phyloP scores from a whole-genome alignment of 2,113 vertebrate species.

The Litocranius walleri region DNA sequence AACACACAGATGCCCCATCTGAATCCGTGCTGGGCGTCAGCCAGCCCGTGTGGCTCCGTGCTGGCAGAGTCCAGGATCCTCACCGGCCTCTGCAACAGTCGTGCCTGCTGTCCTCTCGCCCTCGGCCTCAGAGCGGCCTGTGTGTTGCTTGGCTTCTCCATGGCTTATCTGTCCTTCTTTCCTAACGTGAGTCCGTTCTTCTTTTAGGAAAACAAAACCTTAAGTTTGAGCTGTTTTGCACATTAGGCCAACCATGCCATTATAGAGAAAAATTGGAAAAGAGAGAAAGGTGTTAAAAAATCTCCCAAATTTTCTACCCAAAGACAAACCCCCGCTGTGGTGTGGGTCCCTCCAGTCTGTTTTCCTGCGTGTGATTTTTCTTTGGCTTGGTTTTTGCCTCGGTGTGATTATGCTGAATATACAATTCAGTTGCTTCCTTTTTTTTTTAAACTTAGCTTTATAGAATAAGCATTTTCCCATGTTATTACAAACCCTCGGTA shows the following conservation, averaged over 20 bases:
- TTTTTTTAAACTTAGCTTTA: neutral
- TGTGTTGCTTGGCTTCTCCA: neutral
- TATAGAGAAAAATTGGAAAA: constrained; percentile 28
- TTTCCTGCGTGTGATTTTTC: neutral
- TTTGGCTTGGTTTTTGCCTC: neutral
- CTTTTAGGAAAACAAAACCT: neutral
- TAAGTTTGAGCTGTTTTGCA: neutral
- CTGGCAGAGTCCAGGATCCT: neutral
- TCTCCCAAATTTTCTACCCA: neutral
- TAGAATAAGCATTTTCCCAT: constrained; percentile 41
- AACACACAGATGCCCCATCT: fast-evolving
- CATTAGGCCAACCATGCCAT: neutral
- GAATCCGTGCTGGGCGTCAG: neutral
- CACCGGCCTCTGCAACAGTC: neutral
- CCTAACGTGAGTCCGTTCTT: neutral
- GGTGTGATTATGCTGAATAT: constrained; percentile 45
- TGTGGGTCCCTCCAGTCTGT: fast-evolving
- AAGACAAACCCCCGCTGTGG: neutral
- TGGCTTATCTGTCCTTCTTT: neutral
- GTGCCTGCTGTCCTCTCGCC: fast-evolving
- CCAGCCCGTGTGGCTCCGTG: fast-evolving
- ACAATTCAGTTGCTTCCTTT: neutral
- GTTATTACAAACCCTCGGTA: constrained; percentile 62
- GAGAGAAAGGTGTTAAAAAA: neutral
- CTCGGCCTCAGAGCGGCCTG: neutral